A percentile compares a stretch with the other conserved stretches of the same genome.
Evolutionary conservation across 2,797 vertebrate genomes (phyloP).

Genomic region (Macropodus opercularis): DNA sequence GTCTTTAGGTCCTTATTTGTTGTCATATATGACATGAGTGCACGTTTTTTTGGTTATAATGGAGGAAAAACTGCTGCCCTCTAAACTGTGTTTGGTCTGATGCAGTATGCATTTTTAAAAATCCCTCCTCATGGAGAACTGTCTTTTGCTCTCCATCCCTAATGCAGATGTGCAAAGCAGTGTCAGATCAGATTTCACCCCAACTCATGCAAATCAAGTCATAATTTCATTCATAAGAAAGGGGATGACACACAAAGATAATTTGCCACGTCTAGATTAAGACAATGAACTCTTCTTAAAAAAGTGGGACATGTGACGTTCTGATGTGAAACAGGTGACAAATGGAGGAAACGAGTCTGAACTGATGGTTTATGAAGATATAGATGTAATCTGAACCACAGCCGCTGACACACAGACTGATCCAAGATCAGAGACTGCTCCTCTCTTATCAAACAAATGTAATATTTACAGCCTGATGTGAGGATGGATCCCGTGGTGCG

Average conservation of each 20-base stretch:
- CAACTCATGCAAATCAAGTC: background rate
- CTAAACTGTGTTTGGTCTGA: background rate
- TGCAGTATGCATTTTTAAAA: background rate
- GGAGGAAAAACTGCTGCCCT: background rate
- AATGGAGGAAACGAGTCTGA: background rate
- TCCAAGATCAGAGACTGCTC: background rate
- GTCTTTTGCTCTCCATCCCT: background rate
- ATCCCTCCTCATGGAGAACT: background rate
- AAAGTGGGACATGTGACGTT: background rate
- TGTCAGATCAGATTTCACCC: background rate
- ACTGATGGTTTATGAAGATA: constrained; percentile 1
- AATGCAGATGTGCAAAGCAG: background rate
- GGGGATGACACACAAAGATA: background rate
- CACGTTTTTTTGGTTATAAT: background rate
- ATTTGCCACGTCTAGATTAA: no score
- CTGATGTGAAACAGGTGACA: background rate
- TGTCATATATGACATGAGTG: no score
- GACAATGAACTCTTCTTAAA: background rate
- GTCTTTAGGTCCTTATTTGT: no score
- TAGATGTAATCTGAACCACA: constrained; percentile 3
- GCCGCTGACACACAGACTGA: constrained; percentile 8
- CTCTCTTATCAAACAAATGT: constrained; percentile 31
- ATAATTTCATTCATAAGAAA: no score
- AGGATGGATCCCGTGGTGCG: constrained; percentile 3
- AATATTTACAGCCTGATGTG: constrained; percentile 48